Conservation (phyloP, 2,113 vertebrate species). For the Ptyas mucosa region DNA sequence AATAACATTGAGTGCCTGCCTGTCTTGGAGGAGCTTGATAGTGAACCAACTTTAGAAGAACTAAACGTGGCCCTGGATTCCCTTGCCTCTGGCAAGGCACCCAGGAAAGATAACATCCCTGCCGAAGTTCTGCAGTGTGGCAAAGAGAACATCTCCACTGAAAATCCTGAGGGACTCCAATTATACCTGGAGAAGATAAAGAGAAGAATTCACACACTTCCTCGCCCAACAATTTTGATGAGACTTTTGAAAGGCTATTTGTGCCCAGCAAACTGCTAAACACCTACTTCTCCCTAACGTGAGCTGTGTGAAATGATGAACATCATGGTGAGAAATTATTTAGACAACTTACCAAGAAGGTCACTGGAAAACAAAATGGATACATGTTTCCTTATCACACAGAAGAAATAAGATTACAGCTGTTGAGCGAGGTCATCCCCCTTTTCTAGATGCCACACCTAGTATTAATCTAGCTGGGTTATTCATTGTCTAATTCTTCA, state of each 20-base stretch:
- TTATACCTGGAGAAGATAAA: too few species aligned
- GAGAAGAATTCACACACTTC: not conserved
- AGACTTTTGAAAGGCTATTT: not conserved
- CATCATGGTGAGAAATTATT: not conserved
- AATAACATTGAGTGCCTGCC: too few species aligned
- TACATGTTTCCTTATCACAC: not conserved
- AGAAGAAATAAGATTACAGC: not conserved
- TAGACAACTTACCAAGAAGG: not conserved
- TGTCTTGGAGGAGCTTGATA: too few species aligned
- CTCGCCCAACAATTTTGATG: not conserved
- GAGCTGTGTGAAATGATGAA: not conserved
- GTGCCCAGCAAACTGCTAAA: not conserved
- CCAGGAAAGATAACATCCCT: too few species aligned
- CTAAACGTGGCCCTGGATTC: too few species aligned
- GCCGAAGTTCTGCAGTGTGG: too few species aligned
- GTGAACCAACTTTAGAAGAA: too few species aligned
- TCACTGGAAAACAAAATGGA: fast-evolving
- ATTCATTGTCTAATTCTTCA: not conserved
- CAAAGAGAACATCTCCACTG: too few species aligned
- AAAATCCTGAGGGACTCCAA: too few species aligned
- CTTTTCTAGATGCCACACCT: not conserved
- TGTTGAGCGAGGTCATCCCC: not conserved
- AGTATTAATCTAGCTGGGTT: not conserved
- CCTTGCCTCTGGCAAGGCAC: too few species aligned
- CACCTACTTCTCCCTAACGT: not conserved